A percentile compares a stretch with the other conserved stretches of the same genome.
Conservation (phyloP, 2,888 invertebrate genomes). For the Drosophila basisetae region DNA sequence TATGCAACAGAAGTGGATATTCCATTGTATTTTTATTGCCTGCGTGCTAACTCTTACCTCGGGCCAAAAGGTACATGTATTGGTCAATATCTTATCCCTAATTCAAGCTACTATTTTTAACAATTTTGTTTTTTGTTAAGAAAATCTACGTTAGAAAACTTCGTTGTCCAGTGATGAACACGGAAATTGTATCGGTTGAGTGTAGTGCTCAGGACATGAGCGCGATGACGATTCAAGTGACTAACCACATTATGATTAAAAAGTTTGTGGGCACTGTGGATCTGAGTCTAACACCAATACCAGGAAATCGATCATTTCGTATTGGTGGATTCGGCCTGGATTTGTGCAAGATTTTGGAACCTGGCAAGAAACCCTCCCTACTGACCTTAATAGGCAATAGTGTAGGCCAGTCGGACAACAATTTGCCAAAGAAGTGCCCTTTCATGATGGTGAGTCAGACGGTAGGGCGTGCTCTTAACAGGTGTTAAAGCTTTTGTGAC, state of each 20-base stretch:
- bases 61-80: not conserved
- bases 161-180: not conserved
- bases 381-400: not conserved
- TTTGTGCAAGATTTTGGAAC: not conserved
- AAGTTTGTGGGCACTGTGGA: not conserved
- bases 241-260: not conserved
- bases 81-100: not conserved
- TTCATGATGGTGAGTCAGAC: slow-evolving; percentile 36
- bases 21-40: not conserved
- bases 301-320: not conserved
- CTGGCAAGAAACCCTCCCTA: not conserved
- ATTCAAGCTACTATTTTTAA: not conserved
- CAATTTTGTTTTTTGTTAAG: not conserved
- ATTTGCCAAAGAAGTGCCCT: slow-evolving; percentile 49
- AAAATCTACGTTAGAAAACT: not conserved
- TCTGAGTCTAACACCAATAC: not conserved
- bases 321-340: not conserved
- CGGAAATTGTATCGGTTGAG: not conserved
- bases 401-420: slow-evolving; percentile 3
- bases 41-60: not conserved
- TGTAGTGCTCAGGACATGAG: not conserved
- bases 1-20: not conserved
- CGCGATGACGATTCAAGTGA: not conserved
- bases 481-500: not conserved
- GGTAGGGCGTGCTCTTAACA: not conserved